Base-by-base conservation (phyloP, 64 coral and sea anemone genomes). In the Porites lutea region DNA sequence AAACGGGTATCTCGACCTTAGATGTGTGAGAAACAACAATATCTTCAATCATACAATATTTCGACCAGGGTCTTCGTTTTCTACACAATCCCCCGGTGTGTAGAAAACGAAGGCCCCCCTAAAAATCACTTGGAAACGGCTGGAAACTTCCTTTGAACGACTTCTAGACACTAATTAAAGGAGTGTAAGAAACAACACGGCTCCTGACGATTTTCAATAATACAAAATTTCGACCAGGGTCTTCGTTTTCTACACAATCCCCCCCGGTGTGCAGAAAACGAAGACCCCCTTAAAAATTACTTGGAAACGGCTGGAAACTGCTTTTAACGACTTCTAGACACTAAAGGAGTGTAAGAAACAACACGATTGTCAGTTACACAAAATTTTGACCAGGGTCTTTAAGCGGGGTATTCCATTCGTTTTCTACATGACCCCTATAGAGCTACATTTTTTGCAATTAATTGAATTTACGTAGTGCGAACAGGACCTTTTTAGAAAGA, bases 21-120 rank as follows among this genome's bases (percentile, higher is more conserved):
- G 27, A 37, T 37, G 27, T 37, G 27, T 37, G 1, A 37, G 27
- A 37, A 37, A 37, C 27, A 37, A 37, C 27, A 37, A 37, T 37
- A 37, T 37, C 27, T 37, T 37, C 27, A 37, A 37, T 37, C 1
- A 37, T 37, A 37, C 27, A 37, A 37, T 37, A 37, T 37, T 37
- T 37, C 27, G 27, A 37, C 27, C 27, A 37, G 27, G 27, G 27
- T 37, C 27, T 37, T 37, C 27, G 0, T 37, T 37, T 37, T 37
- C 27, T 37, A 37, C 27, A 37, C 27, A 37, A 37, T 37, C 66
- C 13, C 66, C 66, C 66, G 20, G 66, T 70, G 1, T 70, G 66
- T 70, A 70, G 66, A 70, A 70, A 70, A 70, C 66, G 66, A 70
- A 70, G 66, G n/a, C 66, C 66, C 66, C 66, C 66, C 66, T 70